Evolutionary conservation across 2,797 vertebrate genomes (phyloP).

Genomic region (Diceros bicornis): DNA sequence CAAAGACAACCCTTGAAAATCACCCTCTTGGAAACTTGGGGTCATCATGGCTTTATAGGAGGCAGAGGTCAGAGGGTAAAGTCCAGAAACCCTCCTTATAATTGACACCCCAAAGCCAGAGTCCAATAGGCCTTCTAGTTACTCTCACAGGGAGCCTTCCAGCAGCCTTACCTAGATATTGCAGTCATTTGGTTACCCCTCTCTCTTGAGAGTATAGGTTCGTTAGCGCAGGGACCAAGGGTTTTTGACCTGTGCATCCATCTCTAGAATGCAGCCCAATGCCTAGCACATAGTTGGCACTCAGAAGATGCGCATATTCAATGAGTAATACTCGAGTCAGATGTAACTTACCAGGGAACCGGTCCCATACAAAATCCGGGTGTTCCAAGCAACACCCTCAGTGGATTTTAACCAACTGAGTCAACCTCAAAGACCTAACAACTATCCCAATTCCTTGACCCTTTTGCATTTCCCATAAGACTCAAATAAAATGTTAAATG

Average conservation of each 20-base stretch:
- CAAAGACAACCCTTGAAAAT: constrained; percentile 11
- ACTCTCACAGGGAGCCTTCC: neutral
- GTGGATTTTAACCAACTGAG: constrained; percentile 60
- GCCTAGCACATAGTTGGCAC: neutral
- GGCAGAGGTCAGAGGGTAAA: neutral
- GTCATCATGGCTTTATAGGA: neutral
- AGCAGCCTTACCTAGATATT: neutral
- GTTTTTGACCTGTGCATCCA: neutral
- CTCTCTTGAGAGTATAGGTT: neutral
- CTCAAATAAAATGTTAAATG: constrained; percentile 74
- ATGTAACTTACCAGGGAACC: neutral
- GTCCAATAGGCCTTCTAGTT: neutral
- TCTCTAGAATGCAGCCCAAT: neutral
- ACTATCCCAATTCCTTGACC: constrained; percentile 69
- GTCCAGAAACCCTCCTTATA: neutral
- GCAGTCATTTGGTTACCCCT: neutral
- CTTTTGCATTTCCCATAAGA: constrained; percentile 70
- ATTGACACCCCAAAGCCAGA: neutral
- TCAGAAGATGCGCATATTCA: neutral
- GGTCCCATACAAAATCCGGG: neutral
- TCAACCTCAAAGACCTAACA: constrained; percentile 64
- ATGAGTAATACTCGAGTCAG: neutral
- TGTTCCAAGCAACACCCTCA: neutral
- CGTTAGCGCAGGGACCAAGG: neutral
- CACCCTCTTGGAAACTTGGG: neutral